phyloP scores from a whole-genome alignment of 2,888 invertebrate genomes.

The Xylota segnis region DNA sequence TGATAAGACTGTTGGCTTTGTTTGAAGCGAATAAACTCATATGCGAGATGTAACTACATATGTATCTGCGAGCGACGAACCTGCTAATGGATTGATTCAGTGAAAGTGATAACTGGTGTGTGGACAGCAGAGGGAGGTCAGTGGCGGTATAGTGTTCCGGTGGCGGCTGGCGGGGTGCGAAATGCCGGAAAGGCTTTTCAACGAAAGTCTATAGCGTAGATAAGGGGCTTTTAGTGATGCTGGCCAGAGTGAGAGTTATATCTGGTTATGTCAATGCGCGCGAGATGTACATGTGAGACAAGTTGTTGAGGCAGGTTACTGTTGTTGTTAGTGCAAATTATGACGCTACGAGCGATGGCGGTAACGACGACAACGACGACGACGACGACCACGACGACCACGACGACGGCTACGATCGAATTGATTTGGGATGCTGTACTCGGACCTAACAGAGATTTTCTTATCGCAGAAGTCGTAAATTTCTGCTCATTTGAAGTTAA shows the following conservation, averaged over 20 bases:
- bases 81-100: slow-evolving; percentile 67
- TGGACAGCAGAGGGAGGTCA: slow-evolving; percentile 2
- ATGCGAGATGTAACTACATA: slow-evolving; percentile 2
- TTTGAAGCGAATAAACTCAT: neutral
- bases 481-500: slow-evolving; percentile 59
- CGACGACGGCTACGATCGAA: neutral
- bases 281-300: slow-evolving; percentile 50
- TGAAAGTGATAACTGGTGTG: slow-evolving; percentile 62
- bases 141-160: slow-evolving; percentile 43
- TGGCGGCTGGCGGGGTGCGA: slow-evolving; percentile 21
- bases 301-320: slow-evolving; percentile 61
- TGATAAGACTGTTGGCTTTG: neutral
- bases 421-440: slow-evolving; percentile 26
- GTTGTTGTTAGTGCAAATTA: slow-evolving; percentile 23
- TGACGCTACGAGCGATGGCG: slow-evolving; percentile 27
- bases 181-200: slow-evolving; percentile 69
- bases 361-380: neutral
- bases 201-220: slow-evolving; percentile 35
- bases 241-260: slow-evolving; percentile 54
- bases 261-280: slow-evolving; percentile 66
- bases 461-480: slow-evolving; percentile 59
- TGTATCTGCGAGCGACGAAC: slow-evolving; percentile 25
- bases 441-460: slow-evolving; percentile 46
- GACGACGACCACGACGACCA: neutral
- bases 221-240: slow-evolving; percentile 60